Evolutionary conservation across 37 sponge, comb jelly and placozoan genomes (phyloP).

Genomic region (Lycopodina hypogea): DNA sequence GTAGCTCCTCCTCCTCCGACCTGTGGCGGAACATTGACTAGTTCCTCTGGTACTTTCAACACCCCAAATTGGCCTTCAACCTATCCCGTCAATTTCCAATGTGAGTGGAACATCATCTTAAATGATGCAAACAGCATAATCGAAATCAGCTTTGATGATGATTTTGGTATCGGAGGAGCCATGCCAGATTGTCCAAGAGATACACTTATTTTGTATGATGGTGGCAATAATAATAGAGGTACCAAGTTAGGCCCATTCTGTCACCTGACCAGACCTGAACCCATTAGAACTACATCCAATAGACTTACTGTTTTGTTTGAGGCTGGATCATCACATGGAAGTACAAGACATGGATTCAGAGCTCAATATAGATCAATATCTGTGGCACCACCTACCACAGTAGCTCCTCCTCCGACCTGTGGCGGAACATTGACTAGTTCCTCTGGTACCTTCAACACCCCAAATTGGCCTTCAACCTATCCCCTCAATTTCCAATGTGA

Average conservation of each 20-base stretch:
- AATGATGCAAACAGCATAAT: not conserved
- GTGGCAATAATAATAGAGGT: not conserved
- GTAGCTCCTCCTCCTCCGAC: not conserved
- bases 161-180: not conserved
- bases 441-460: not conserved
- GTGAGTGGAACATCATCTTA: conserved; percentile 11
- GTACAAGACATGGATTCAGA: not conserved
- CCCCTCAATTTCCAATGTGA: too few relatives aligned
- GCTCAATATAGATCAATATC: not conserved
- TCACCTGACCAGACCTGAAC: not conserved
- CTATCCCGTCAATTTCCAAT: not conserved
- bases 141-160: conserved; percentile 1
- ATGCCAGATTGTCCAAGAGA: conserved; percentile 5
- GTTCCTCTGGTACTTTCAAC: not conserved
- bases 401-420: not conserved
- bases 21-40: not conserved
- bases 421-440: not conserved
- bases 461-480: not conserved
- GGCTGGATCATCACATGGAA: not conserved
- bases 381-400: not conserved
- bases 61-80: conserved; percentile 7
- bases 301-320: not conserved
- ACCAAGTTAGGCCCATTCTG: not conserved
- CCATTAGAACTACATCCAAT: not conserved
- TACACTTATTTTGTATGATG: not conserved